A percentile compares a stretch with the other conserved stretches of the same genome.
phyloP scores from a whole-genome alignment of 2,113 vertebrate genomes.

The Ellobius talpinus region DNA sequence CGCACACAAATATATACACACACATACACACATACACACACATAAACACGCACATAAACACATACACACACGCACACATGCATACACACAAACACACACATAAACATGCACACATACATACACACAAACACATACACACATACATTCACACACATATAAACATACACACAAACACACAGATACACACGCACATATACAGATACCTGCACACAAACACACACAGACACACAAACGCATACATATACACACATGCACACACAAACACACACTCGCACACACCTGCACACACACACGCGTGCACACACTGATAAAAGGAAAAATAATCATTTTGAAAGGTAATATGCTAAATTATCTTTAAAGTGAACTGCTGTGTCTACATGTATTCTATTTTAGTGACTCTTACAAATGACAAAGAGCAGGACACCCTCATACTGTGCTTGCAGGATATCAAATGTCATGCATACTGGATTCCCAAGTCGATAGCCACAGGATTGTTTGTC shows the following conservation, averaged over 20 bases:
- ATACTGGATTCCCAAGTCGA: slow-evolving; percentile 29
- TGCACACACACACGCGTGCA: no score
- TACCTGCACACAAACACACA: neutral
- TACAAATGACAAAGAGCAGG: slow-evolving; percentile 40
- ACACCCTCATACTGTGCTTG: neutral
- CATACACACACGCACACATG: no score
- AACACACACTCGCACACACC: no score
- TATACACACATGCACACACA: neutral
- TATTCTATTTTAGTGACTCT: neutral
- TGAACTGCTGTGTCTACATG: neutral
- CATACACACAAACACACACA: neutral
- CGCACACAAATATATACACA: neutral
- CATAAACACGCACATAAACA: neutral
- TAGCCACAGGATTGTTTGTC: neutral
- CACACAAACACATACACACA: rapidly evolving
- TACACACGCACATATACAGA: neutral
- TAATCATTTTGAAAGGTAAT: neutral
- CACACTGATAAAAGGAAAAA: neutral
- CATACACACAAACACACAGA: rapidly evolving
- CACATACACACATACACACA: no score
- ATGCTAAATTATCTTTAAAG: slow-evolving; percentile 1
- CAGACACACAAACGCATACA: neutral
- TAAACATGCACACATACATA: neutral
- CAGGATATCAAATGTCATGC: neutral
- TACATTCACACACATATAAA: rapidly evolving